Percentiles rank a stretch among this genome's conserved stretches.
phyloP scores from a whole-genome alignment of 2,888 invertebrate species.

The Ischnus inquisitorius region DNA sequence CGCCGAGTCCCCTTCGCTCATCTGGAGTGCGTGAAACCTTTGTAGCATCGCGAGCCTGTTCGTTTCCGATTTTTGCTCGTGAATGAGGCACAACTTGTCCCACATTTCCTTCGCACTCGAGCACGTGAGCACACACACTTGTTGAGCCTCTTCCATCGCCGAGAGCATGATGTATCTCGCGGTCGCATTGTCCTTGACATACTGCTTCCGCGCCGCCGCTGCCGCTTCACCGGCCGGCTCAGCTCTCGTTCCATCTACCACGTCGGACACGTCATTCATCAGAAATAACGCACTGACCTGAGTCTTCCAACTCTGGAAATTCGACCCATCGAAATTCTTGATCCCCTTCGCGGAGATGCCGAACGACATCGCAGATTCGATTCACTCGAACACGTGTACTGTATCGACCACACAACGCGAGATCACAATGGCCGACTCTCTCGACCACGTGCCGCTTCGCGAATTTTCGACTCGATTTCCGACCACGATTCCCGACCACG shows the following conservation, averaged over 20 bases:
- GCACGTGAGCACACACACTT: not conserved
- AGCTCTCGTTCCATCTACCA: not conserved
- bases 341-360: not conserved
- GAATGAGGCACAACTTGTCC: not conserved
- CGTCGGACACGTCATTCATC: not conserved
- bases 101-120: not conserved
- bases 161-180: not conserved
- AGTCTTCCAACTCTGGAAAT: not conserved
- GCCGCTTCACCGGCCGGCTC: not conserved
- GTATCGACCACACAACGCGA: not conserved
- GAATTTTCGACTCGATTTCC: not conserved
- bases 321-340: not conserved
- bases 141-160: not conserved
- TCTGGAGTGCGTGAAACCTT: not conserved
- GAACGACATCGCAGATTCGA: not conserved
- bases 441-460: constrained; percentile 11
- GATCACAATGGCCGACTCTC: constrained; percentile 30
- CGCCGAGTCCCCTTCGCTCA: not conserved
- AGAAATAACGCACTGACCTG: not conserved
- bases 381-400: not conserved
- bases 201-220: not conserved
- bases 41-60: not conserved
- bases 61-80: not conserved
- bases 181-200: not conserved
- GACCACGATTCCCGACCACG: too few relatives aligned